Evolutionary conservation across 2,888 invertebrate genomes (phyloP).

Genomic region (Tiliacea aurago): DNA sequence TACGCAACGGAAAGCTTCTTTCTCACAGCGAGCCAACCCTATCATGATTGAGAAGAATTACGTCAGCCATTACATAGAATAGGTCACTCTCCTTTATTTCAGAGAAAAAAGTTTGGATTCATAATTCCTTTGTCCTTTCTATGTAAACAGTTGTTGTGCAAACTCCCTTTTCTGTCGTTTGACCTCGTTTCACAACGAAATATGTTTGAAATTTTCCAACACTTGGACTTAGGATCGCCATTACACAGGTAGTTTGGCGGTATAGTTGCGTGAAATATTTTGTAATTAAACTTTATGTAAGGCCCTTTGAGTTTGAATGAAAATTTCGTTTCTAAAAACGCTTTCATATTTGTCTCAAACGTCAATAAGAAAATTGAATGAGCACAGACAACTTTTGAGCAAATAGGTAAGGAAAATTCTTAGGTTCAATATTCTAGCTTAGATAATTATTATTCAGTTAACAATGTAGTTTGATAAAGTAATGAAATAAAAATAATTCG

Average conservation of each 20-base stretch:
- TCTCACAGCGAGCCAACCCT: constrained; percentile 77
- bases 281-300: constrained; percentile 62
- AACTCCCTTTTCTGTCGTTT: constrained; percentile 60
- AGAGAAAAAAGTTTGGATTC: constrained; percentile 75
- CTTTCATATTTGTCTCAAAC: constrained; percentile 42
- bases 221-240: constrained; percentile 62
- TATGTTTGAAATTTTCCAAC: constrained; percentile 63
- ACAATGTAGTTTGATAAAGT: neutral
- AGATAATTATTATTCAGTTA: neutral
- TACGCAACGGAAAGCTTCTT: constrained; percentile 76
- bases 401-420: constrained; percentile 14
- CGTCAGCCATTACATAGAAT: constrained; percentile 76
- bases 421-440: neutral
- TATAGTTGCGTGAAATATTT: constrained; percentile 63
- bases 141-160: constrained; percentile 60
- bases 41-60: constrained; percentile 87
- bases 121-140: constrained; percentile 73
- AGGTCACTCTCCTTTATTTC: constrained; percentile 72
- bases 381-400: constrained; percentile 16
- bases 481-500: constrained; percentile 5
- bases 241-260: constrained; percentile 60
- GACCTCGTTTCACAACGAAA: constrained; percentile 61
- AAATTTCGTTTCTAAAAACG: constrained; percentile 44
- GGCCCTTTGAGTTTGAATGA: constrained; percentile 43
- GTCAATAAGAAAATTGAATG: constrained; percentile 35